Evolutionary conservation across 2,888 invertebrate genomes (phyloP).

Genomic region (Parasteatoda lunata): DNA sequence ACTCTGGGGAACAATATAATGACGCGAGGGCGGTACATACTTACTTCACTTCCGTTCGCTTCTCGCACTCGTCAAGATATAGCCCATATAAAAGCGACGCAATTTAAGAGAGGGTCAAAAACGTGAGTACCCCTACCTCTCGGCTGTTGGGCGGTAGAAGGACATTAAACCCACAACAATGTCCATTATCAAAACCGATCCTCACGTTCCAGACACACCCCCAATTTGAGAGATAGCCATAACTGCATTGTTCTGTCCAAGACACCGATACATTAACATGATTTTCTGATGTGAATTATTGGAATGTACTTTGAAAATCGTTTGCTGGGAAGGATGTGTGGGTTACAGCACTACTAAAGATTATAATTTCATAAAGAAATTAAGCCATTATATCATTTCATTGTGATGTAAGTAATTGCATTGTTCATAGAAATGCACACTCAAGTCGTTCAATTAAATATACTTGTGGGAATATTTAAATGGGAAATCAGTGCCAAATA

Average conservation of each 20-base stretch:
- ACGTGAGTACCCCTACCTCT: slow-evolving; percentile 48
- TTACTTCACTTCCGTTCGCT: slow-evolving; percentile 37
- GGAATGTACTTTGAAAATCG: too few relatives aligned
- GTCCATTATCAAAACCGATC: slow-evolving; percentile 60
- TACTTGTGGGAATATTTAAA: too few relatives aligned
- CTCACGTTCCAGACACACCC: slow-evolving; percentile 26
- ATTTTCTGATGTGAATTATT: too few relatives aligned
- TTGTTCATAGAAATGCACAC: too few relatives aligned
- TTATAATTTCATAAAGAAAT: too few relatives aligned
- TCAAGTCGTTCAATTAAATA: too few relatives aligned
- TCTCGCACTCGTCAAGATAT: slow-evolving; percentile 7
- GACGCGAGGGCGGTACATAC: slow-evolving; percentile 3
- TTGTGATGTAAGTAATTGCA: too few relatives aligned
- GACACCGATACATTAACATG: too few relatives aligned
- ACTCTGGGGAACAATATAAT: neutral
- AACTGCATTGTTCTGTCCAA: neutral
- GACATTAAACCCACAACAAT: slow-evolving; percentile 63
- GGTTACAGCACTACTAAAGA: too few relatives aligned
- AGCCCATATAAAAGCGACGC: slow-evolving; percentile 37
- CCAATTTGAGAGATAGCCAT: neutral
- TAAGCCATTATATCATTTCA: too few relatives aligned
- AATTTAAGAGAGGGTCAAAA: slow-evolving; percentile 50
- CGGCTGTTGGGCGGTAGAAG: neutral
- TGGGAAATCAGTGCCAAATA: too few relatives aligned
- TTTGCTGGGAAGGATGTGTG: too few relatives aligned